A percentile compares a stretch with the other conserved stretches of the same genome.
These are phyloP conservation scores for Varroa destructor DNA, from an alignment of 1,140 invertebrate genomes.

Conservation along the genomic window DNA sequence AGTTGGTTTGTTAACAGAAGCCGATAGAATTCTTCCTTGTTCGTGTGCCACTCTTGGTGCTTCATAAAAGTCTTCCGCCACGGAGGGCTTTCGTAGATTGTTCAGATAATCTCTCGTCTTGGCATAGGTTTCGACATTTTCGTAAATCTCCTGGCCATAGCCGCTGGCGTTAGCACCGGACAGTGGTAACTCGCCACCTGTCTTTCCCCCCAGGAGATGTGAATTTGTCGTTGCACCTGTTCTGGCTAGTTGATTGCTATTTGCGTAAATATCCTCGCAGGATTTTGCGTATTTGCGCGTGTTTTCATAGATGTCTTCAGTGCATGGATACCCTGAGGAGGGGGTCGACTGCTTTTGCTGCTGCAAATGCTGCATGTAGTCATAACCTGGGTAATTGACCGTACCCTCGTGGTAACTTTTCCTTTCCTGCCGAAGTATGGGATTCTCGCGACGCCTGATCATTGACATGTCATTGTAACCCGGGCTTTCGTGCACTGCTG, in stretches of 20 bases:
- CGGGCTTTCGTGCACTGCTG: background rate
- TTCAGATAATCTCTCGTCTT: conserved; percentile 3
- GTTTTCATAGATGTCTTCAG: conserved; percentile 24
- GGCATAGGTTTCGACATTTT: conserved; percentile 17
- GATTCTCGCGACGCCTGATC: conserved; percentile 4
- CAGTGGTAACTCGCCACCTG: too few species aligned
- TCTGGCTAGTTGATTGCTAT: too few species aligned
- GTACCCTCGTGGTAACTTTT: conserved; percentile 17
- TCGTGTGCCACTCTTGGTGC: background rate
- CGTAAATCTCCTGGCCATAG: conserved; percentile 20
- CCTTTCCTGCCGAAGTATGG: conserved; percentile 3
- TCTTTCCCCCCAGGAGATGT: too few species aligned
- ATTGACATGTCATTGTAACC: too few species aligned
- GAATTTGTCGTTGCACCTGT: too few species aligned
- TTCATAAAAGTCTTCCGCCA: conserved; percentile 19
- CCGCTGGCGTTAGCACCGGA: background rate
- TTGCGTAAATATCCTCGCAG: conserved; percentile 11
- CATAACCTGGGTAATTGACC: conserved; percentile 19
- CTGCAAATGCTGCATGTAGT: background rate
- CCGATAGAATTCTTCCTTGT: too few species aligned
- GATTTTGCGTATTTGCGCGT: conserved; percentile 18
- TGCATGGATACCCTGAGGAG: background rate
- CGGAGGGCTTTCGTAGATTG: conserved; percentile 8
- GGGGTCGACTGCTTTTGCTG: background rate
- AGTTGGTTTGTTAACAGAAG: too few species aligned